Conservation (phyloP, 2,888 invertebrate genomes). For the Parochlus steinenii region DNA sequence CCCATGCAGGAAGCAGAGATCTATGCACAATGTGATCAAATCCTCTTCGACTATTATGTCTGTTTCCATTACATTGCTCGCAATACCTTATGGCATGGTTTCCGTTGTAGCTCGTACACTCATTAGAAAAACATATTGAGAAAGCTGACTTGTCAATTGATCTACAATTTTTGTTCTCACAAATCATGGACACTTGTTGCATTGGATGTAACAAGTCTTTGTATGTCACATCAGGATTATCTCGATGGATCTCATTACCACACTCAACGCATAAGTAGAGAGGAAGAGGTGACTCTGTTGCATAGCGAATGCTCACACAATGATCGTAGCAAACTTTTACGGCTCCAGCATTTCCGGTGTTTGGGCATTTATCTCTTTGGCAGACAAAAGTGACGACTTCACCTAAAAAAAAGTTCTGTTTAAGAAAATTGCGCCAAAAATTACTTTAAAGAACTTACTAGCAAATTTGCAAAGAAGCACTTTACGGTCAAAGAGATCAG, state of each 20-base stretch:
- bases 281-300: constrained; percentile 80
- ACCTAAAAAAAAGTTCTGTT: constrained; percentile 30
- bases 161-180: constrained; percentile 94
- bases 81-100: constrained; percentile 93
- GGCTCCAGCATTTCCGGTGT: constrained; percentile 69
- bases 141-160: constrained; percentile 82
- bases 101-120: constrained; percentile 91
- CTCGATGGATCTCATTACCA: constrained; percentile 78
- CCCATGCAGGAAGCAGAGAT: constrained; percentile 72
- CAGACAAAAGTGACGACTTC: constrained; percentile 69
- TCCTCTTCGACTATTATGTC: constrained; percentile 75
- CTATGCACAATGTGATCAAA: constrained; percentile 83
- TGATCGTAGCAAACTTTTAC: constrained; percentile 92
- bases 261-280: constrained; percentile 93
- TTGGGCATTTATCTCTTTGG: constrained; percentile 83
- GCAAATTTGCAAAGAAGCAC: constrained; percentile 75
- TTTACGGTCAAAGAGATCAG: constrained; percentile 78
- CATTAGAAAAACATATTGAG: constrained; percentile 90
- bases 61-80: constrained; percentile 71
- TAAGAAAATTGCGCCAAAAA: background rate
- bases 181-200: constrained; percentile 86
- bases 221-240: constrained; percentile 70
- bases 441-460: constrained; percentile 36
- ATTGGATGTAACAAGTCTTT: constrained; percentile 82
- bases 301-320: constrained; percentile 72